Evolutionary conservation across 2,888 invertebrate genomes (phyloP).

Genomic region (Tanypteryx hageni): DNA sequence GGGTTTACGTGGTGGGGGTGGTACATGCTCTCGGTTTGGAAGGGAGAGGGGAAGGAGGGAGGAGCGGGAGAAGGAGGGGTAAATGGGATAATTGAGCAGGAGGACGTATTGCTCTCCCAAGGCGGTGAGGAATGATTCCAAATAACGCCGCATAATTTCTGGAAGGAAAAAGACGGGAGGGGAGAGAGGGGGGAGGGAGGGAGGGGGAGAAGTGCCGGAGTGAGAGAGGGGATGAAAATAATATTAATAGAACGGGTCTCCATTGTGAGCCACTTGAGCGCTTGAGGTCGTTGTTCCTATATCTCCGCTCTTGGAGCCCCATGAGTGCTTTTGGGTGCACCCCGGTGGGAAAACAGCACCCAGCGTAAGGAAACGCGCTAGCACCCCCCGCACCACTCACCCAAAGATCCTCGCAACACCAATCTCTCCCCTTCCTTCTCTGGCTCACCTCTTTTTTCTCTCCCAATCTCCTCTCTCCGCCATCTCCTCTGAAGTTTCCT

Average conservation of each 20-base stretch:
- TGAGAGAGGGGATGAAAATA: slow-evolving; percentile 32
- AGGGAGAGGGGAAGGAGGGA: background rate
- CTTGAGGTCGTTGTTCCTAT: slow-evolving; percentile 53
- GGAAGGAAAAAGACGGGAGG: background rate
- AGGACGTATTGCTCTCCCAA: slow-evolving; percentile 44
- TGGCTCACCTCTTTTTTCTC: too few species aligned
- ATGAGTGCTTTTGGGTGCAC: slow-evolving; percentile 49
- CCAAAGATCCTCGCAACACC: too few species aligned
- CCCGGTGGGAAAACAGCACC: slow-evolving; percentile 57
- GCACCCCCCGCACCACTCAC: too few species aligned
- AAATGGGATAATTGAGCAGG: slow-evolving; percentile 29
- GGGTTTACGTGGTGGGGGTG: background rate
- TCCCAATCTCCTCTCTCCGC: too few species aligned
- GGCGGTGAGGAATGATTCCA: slow-evolving; percentile 59
- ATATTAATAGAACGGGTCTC: slow-evolving; percentile 55
- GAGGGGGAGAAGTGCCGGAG: background rate
- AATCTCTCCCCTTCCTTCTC: too few species aligned
- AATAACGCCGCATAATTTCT: slow-evolving; percentile 57
- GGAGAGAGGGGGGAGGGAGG: background rate
- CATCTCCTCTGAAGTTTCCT: too few species aligned
- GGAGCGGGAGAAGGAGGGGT: background rate
- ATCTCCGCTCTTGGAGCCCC: slow-evolving; percentile 12
- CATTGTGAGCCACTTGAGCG: slow-evolving; percentile 59
- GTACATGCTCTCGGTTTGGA: background rate
- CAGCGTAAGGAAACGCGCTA: background rate